phyloP scores from a whole-genome alignment of 2,888 invertebrate genomes.

The Camptogramma bilineatum region DNA sequence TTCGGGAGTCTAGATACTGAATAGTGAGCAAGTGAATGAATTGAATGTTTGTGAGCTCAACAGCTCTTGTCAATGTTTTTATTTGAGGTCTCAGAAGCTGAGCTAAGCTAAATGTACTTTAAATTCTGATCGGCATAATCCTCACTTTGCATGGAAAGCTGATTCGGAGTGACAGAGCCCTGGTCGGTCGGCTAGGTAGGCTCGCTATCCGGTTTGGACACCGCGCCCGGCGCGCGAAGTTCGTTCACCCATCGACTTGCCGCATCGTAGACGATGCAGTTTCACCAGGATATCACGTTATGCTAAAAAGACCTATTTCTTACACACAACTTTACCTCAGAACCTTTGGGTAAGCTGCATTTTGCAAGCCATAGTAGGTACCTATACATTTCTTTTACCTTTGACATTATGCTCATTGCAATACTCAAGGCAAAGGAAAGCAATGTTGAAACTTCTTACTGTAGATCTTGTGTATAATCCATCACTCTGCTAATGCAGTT shows the following conservation, averaged over 20 bases:
- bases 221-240: constrained; percentile 59
- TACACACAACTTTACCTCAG: constrained; percentile 19
- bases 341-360: constrained; percentile 3
- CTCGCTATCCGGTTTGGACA: constrained; percentile 79
- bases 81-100: background rate
- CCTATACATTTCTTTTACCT: background rate
- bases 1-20: background rate
- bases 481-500: background rate
- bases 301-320: constrained; percentile 50
- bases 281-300: constrained; percentile 69
- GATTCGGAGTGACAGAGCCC: constrained; percentile 23
- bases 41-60: background rate
- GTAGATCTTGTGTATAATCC: background rate
- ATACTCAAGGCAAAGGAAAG: background rate
- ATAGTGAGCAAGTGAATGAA: background rate
- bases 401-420: background rate
- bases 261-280: constrained; percentile 69
- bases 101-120: background rate
- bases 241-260: constrained; percentile 76
- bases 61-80: background rate
- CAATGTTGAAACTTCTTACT: background rate
- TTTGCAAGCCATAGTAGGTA: constrained; percentile 8
- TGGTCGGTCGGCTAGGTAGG: constrained; percentile 64
- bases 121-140: background rate
- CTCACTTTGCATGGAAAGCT: constrained; percentile 1